Conservation (phyloP, 2,797 vertebrate species). For the Urosaurus nigricauda region DNA sequence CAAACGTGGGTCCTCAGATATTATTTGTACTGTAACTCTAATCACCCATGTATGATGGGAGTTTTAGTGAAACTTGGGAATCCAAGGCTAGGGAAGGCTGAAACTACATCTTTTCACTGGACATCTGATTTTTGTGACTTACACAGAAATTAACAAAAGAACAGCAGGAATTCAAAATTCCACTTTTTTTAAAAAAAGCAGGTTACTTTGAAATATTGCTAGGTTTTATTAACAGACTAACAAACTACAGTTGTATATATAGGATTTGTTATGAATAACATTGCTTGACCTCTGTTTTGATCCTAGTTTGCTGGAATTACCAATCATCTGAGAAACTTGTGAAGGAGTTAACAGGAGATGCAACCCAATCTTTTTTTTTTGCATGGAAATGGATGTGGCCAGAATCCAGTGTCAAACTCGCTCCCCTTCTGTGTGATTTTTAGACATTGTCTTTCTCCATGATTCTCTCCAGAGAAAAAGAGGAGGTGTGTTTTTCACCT, state of each 20-base stretch:
- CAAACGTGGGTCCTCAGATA: neutral
- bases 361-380: neutral
- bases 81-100: neutral
- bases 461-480: neutral
- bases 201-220: neutral
- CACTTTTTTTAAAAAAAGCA: neutral
- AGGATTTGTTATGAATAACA: conserved; percentile 12
- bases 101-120: neutral
- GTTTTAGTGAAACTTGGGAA: too few relatives aligned
- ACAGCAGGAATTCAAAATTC: neutral
- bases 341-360: neutral
- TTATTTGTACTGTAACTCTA: neutral
- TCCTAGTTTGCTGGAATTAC: neutral
- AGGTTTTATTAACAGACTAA: neutral
- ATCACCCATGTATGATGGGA: neutral
- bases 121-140: neutral
- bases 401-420: neutral
- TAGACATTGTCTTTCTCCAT: neutral
- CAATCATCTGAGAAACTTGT: neutral
- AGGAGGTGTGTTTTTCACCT: neutral
- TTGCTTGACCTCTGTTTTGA: conserved; percentile 44
- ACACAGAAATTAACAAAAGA: neutral
- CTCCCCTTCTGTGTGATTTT: neutral
- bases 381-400: neutral
- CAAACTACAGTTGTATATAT: neutral